A percentile compares a stretch with the other conserved stretches of the same genome.
phyloP scores from a whole-genome alignment of 2,888 invertebrate species.

The Therioaphis trifolii region DNA sequence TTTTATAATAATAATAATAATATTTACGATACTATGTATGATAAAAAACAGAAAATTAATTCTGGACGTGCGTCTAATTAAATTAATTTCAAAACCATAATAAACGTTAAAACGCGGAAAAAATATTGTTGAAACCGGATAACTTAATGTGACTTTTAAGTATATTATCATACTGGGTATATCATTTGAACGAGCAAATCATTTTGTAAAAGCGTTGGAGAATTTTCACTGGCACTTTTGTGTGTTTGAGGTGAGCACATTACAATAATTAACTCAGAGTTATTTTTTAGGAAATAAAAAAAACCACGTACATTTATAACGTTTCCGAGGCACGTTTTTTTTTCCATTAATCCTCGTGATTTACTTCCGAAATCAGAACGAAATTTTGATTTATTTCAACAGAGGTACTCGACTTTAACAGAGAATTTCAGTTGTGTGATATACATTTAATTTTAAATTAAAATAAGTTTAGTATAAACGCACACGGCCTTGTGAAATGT shows the following conservation, averaged over 20 bases:
- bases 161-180: background rate
- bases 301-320: too few relatives aligned
- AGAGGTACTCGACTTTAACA: background rate
- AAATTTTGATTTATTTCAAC: background rate
- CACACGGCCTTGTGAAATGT: background rate
- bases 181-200: too few relatives aligned
- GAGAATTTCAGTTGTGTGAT: background rate
- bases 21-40: too few relatives aligned
- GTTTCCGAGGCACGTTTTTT: too few relatives aligned
- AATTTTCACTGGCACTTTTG: too few relatives aligned
- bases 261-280: too few relatives aligned
- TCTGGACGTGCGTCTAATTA: background rate
- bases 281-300: too few relatives aligned
- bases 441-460: background rate
- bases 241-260: too few relatives aligned
- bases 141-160: background rate
- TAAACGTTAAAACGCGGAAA: background rate
- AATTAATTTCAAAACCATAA: background rate
- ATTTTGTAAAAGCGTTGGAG: too few relatives aligned
- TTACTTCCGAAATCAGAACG: background rate
- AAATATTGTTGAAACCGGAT: background rate
- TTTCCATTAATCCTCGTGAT: too few relatives aligned
- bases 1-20: too few relatives aligned
- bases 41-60: too few relatives aligned
- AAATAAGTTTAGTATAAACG: constrained; percentile 5